Evolutionary conservation across 1,140 invertebrate species (phyloP), one percentile per base, ranked within the genome.

Genomic region (Drosophila sproati): DNA sequence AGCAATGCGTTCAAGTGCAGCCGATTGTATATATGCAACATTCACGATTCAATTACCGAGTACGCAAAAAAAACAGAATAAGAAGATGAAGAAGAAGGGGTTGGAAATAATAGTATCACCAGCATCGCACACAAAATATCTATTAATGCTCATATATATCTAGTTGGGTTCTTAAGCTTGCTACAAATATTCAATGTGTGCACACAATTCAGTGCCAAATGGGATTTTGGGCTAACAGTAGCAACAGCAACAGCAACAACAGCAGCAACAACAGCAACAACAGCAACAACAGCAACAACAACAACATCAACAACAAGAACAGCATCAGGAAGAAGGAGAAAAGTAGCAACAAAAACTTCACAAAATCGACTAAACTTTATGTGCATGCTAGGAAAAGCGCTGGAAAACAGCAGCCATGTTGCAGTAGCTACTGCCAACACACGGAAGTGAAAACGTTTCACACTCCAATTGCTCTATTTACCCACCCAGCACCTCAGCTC

Each of bases 401-500:
- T 78, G 78, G 66, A 78, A 67, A 72, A 81, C 72, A 43, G 35
- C n/a, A 61, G 66, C 52, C 59, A 66, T 39, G 61, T 50, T 50
- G 39, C 56, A 61, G 35, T 45, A 51, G 43, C 52, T 34, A 35
- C 59, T 63, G 73, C 64, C 67, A 72, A 52, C 80, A 88, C 80
- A 88, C 80, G 85, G 83, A 88, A 88, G 85, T 85, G 83, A 88
- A 88, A 88, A 89, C 83, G 85, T 88, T 88, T 88, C 80, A 83
- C 85, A 89, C 83, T 89, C 83, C 85, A 88, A 85, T 88, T 88
- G 83, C 83, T 78, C 64, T 31, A 54, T 64, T 56, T 63, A 28
- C 29, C 60, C 59, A 43, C 31, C 57, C 39, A 29, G 10, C 39
- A 43, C 39, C 39, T 43, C 39, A 43, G 39, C 39, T 43, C 39